Base-by-base conservation (phyloP, 2,888 invertebrate species). In the Hyppa rectilinea region DNA sequence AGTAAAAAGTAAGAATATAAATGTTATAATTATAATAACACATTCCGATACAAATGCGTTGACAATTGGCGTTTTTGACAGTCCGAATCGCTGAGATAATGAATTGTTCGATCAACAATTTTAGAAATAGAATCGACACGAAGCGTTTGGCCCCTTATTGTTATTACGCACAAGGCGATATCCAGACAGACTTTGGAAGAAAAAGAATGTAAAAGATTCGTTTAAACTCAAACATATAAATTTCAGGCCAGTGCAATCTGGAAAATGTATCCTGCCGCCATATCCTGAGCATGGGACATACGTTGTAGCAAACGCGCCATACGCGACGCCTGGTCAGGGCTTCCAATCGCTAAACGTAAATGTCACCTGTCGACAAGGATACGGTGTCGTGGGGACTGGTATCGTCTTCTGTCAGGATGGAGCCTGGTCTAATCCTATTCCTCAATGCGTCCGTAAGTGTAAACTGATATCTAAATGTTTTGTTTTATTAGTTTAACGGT, bases 201-300 rank as follows among this genome's bases (percentile, higher is more conserved):
- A 26, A 59, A 7, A n/a, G n/a, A n/a, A n/a, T n/a, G n/a, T n/a
- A n/a, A 23, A 31, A 7, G 12, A 12, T 12, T 17, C 14, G 7
- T 4, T 29, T n/a, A 4, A 36, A 20, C 23, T 29, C 12, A 43
- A 56, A 20, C 2, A 3, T n/a, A n/a, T n/a, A n/a, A 9, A 31
- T 71, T 79, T 5, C 85, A 88, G 90, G 20, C 84, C 31, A 36
- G 14, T 10, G 14, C 69, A 68, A 7, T 53, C 81, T 0, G 91
- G 90, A 0, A 82, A 80, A 6, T 94, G 94, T 69, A 58, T 88
- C 0, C 85, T 94, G 0, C 94, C 94, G 0, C 82, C 87, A 0
- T 88, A 87, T 67, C 93, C 92, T 0, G 82, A 72, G 0, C 90
- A 93, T 66, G 94, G 93, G 0, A 78, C 75, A 0, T 94, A 92